These are phyloP conservation scores for Meteorus cinctellus DNA, from an alignment of 2,888 invertebrate genomes.

Conservation along the genomic window DNA sequence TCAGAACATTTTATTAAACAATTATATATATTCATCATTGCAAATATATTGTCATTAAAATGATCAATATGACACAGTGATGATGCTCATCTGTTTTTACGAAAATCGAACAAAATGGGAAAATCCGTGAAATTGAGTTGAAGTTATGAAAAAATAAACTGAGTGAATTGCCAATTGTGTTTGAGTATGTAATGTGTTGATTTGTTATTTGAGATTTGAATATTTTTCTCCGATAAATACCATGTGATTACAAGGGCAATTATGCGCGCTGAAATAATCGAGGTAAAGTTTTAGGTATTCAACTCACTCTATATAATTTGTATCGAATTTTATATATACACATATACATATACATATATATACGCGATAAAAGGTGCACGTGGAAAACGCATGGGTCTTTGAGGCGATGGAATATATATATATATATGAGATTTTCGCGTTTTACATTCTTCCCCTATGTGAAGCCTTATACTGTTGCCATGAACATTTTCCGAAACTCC, in stretches of 20 bases:
- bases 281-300: slow-evolving; percentile 5
- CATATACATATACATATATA: background rate
- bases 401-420: background rate
- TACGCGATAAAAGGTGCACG: slow-evolving; percentile 25
- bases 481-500: background rate
- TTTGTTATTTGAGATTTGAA: background rate
- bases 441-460: background rate
- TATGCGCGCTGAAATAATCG: slow-evolving; percentile 7
- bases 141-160: background rate
- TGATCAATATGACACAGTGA: background rate
- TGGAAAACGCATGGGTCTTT: slow-evolving; percentile 42
- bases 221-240: background rate
- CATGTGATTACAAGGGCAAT: slow-evolving; percentile 16
- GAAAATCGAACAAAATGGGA: background rate
- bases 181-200: background rate
- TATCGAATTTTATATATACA: background rate
- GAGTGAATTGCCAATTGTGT: background rate
- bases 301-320: background rate
- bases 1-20: background rate
- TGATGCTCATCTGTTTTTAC: background rate
- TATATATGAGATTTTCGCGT: background rate
- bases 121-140: background rate
- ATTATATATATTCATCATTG: background rate
- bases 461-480: background rate
- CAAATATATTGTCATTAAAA: background rate